Percentiles rank a stretch among this genome's conserved stretches.
Conservation (phyloP, 2,888 invertebrate genomes). For the Hermaeophaga mercurialis region DNA sequence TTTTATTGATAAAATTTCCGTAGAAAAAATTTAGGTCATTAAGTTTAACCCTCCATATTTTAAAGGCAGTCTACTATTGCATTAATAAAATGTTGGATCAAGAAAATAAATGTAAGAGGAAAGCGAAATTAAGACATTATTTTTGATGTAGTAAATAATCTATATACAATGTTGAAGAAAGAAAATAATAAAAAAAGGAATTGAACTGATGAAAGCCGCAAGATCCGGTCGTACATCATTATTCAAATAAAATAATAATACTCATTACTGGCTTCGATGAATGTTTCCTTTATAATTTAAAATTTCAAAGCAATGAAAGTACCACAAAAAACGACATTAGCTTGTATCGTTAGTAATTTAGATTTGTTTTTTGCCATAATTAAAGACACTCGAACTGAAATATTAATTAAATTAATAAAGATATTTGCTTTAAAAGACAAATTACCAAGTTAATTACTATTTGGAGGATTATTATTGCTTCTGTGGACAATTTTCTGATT, state of each 20-base stretch:
- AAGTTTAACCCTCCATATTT: too few species aligned
- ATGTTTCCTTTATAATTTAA: slow-evolving; percentile 1
- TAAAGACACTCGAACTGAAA: slow-evolving; percentile 3
- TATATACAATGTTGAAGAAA: too few species aligned
- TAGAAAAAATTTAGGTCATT: too few species aligned
- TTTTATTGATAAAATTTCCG: too few species aligned
- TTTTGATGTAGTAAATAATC: too few species aligned
- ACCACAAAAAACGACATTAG: slow-evolving; percentile 1
- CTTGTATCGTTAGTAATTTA: slow-evolving; percentile 5
- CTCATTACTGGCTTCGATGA: background rate
- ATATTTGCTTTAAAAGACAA: slow-evolving; percentile 27
- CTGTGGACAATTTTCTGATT: slow-evolving; percentile 6
- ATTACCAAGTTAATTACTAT: slow-evolving; percentile 15
- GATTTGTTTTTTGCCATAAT: slow-evolving; percentile 1
- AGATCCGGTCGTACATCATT: slow-evolving; percentile 5
- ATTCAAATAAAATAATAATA: background rate
- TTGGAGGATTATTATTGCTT: slow-evolving; percentile 12
- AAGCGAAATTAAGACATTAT: too few species aligned
- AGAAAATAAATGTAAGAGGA: too few species aligned
- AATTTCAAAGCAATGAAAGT: background rate
- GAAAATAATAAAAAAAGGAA: too few species aligned
- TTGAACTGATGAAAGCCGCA: too few species aligned
- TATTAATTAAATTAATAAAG: slow-evolving; percentile 25
- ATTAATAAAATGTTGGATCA: too few species aligned
- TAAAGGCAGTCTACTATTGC: too few species aligned